phyloP scores from a whole-genome alignment of 2,113 vertebrate species.

The Piprites chloris region DNA sequence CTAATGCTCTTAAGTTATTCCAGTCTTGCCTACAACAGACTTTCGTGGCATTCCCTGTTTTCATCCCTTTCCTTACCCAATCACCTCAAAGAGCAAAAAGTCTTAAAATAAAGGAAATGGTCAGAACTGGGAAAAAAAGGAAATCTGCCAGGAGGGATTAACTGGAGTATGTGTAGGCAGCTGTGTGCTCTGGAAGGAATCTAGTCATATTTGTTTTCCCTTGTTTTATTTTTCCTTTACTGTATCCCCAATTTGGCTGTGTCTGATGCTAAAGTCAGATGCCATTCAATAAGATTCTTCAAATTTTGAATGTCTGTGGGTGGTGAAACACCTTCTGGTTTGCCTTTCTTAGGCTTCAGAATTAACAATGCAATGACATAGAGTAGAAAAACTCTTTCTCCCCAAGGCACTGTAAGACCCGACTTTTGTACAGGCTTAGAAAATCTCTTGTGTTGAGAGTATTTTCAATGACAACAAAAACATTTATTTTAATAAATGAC shows the following conservation, averaged over 20 bases:
- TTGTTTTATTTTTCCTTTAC: background rate
- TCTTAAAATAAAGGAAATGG: background rate
- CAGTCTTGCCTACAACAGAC: background rate
- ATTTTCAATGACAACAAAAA: slow-evolving; percentile 13
- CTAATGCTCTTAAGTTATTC: background rate
- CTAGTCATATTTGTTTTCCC: background rate
- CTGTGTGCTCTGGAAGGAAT: background rate
- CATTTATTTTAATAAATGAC: slow-evolving; percentile 10
- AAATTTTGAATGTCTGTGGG: background rate
- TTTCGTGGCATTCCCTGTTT: background rate
- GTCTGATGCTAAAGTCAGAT: background rate
- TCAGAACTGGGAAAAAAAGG: background rate
- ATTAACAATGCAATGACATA: background rate
- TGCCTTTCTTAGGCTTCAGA: background rate
- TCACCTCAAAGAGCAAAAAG: background rate
- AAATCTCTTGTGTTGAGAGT: background rate
- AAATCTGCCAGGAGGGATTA: slow-evolving; percentile 3
- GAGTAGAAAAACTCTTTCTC: background rate
- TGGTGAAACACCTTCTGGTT: background rate
- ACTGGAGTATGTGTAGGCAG: background rate
- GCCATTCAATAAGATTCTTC: background rate
- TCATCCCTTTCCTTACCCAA: background rate
- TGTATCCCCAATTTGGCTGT: background rate
- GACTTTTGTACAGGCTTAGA: background rate
- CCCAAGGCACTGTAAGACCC: background rate